Conservation (phyloP, 2,797 vertebrate species). For the Telmatherina bonti region DNA sequence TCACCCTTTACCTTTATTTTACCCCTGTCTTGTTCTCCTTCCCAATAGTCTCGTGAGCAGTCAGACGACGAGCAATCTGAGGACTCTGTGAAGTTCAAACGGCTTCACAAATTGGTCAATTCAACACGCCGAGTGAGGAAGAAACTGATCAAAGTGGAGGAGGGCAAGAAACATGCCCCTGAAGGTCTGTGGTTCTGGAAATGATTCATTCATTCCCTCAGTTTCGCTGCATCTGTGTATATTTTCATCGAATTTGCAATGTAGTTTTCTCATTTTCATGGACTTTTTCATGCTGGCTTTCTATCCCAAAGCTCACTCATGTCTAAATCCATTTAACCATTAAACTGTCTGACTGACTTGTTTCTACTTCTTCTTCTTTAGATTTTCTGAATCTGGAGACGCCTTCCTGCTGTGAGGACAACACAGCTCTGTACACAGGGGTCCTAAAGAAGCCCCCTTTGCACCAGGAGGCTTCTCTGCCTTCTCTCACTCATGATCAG, state of each 20-base stretch:
- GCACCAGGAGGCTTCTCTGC: constrained; percentile 83
- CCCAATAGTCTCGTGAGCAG: constrained; percentile 93
- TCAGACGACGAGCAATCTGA: constrained; percentile 98
- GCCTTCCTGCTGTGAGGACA: constrained; percentile 87
- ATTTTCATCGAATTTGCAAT: background rate
- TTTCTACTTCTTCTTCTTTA: constrained; percentile 36
- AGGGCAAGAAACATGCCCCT: constrained; percentile 91
- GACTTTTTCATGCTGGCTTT: background rate
- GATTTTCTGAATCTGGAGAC: constrained; percentile 87
- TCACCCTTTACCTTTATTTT: constrained; percentile 19
- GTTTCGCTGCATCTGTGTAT: background rate
- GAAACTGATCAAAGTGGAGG: constrained; percentile 97
- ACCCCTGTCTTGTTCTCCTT: constrained; percentile 28
- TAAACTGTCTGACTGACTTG: constrained; percentile 2
- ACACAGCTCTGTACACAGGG: constrained; percentile 91
- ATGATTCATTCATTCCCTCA: background rate
- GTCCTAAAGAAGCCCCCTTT: constrained; percentile 91
- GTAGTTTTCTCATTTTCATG: background rate
- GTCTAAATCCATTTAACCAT: constrained; percentile 21
- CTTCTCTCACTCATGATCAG: constrained; percentile 86
- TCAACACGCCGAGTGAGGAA: constrained; percentile 96
- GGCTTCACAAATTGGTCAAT: constrained; percentile 97
- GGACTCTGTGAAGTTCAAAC: constrained; percentile 97
- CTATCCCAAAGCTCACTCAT: background rate
- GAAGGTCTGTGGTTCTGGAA: constrained; percentile 86